Percentiles rank a stretch among this genome's conserved stretches.
phyloP scores from a whole-genome alignment of 2,888 invertebrate genomes.

The Tenthredo livida region DNA sequence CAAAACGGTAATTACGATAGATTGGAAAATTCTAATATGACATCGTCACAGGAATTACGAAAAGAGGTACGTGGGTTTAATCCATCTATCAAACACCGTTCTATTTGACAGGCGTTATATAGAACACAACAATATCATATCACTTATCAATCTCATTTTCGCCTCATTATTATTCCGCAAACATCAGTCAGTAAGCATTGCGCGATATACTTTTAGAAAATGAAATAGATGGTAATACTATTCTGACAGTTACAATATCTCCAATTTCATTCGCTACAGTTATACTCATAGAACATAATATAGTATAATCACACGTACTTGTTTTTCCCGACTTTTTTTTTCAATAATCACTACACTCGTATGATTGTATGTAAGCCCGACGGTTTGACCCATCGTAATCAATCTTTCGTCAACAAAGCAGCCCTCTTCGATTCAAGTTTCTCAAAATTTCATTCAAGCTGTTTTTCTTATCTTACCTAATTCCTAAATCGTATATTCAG shows the following conservation, averaged over 20 bases:
- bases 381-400: not conserved
- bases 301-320: not conserved
- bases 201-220: not conserved
- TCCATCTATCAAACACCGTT: not conserved
- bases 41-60: constrained; percentile 62
- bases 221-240: not conserved
- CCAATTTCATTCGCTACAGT: not conserved
- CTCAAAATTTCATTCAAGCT: not conserved
- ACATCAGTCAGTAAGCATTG: not conserved
- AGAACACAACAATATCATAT: not conserved
- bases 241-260: not conserved
- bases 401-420: not conserved
- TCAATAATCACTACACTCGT: constrained; percentile 3
- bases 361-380: not conserved
- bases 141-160: not conserved
- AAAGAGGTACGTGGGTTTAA: constrained; percentile 70
- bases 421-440: not conserved
- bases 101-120: not conserved
- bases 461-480: not conserved
- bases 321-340: not conserved
- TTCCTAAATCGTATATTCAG: not conserved
- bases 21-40: constrained; percentile 67
- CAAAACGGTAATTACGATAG: constrained; percentile 73
- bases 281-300: not conserved
- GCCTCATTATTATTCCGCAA: not conserved